These are phyloP conservation scores for Chlorospingus semifuscus DNA, from an alignment of 2,797 vertebrate genomes.

Conservation along the genomic window DNA sequence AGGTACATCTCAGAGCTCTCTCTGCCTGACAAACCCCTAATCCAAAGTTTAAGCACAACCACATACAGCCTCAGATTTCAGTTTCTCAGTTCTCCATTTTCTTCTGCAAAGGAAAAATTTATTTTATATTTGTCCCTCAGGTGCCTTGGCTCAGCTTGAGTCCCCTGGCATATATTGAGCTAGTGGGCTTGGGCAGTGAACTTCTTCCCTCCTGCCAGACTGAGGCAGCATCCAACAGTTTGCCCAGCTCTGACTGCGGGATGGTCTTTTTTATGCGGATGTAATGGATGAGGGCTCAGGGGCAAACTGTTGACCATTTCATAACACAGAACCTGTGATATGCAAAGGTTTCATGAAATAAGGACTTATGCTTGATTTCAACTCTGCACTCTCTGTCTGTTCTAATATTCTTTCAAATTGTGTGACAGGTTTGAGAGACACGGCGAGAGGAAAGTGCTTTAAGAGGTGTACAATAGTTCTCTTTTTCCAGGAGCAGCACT, in stretches of 20 bases:
- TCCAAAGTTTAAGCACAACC: not conserved
- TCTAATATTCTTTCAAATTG: slow-evolving; percentile 68
- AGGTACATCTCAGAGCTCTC: not conserved
- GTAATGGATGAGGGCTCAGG: slow-evolving; percentile 53
- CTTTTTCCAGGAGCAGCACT: not conserved
- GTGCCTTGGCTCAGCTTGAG: not conserved
- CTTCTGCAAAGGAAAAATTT: not conserved
- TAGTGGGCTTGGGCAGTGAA: not conserved
- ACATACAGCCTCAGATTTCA: not conserved
- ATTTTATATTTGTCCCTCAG: not conserved
- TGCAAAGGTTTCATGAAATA: slow-evolving; percentile 53
- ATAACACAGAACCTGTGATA: slow-evolving; percentile 41
- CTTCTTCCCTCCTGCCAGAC: not conserved
- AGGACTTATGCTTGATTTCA: slow-evolving; percentile 58
- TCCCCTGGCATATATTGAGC: not conserved
- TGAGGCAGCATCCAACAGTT: slow-evolving; percentile 5
- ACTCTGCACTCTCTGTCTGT: slow-evolving; percentile 63
- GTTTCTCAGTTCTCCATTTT: not conserved
- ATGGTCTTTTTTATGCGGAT: slow-evolving; percentile 56
- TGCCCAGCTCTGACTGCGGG: not conserved
- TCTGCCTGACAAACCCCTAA: not conserved
- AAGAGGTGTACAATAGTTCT: slow-evolving; percentile 26
- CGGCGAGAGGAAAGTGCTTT: not conserved
- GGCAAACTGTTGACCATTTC: slow-evolving; percentile 52
- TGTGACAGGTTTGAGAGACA: slow-evolving; percentile 31